Percentiles rank a stretch among this genome's conserved stretches.
phyloP scores from a whole-genome alignment of 2,797 vertebrate species.

The Corythornis leucogaster region DNA sequence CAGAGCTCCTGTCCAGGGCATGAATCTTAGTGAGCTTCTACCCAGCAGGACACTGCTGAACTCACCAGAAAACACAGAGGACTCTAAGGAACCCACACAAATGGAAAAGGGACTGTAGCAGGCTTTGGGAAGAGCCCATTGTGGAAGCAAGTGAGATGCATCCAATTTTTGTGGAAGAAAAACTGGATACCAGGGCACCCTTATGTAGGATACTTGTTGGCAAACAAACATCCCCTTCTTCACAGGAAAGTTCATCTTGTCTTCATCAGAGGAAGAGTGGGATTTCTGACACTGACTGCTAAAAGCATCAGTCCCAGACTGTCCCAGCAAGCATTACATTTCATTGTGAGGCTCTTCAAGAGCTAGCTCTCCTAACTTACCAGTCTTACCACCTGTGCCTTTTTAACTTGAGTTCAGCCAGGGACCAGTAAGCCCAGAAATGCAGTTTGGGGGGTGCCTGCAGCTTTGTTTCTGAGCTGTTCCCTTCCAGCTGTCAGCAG shows the following conservation, averaged over 20 bases:
- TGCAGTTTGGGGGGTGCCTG: no score
- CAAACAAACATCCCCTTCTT: neutral
- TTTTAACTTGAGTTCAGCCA: neutral
- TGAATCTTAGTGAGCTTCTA: neutral
- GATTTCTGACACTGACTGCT: fast-evolving
- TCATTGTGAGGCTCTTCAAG: no score
- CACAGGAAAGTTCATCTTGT: neutral
- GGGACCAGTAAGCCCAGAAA: fast-evolving
- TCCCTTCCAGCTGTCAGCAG: neutral
- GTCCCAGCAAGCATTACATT: neutral
- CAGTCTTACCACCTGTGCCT: neutral
- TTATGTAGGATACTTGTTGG: fast-evolving
- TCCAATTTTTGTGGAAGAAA: neutral
- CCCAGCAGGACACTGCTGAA: neutral
- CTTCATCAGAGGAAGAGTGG: neutral
- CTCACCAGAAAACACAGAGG: neutral
- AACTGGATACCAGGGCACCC: neutral
- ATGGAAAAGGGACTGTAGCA: neutral
- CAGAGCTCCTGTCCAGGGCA: neutral
- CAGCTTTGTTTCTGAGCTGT: neutral
- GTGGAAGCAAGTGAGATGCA: neutral
- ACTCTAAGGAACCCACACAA: neutral
- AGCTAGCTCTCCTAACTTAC: neutral
- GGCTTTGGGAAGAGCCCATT: neutral
- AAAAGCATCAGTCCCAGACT: neutral